Conservation (phyloP, 2,113 vertebrate species). For the Tricholaema leucomelas region DNA sequence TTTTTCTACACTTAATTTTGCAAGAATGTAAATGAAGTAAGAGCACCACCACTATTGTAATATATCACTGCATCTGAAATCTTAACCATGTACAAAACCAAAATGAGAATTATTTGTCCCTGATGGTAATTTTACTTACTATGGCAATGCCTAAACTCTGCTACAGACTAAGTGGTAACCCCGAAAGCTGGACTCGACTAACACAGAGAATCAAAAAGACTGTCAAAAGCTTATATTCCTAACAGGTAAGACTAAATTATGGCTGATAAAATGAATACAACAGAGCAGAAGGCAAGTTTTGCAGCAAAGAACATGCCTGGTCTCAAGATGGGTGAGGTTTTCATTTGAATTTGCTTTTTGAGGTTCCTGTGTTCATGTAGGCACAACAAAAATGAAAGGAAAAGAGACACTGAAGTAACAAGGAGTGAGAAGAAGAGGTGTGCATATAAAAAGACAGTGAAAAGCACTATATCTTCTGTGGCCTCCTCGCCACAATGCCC, state of each 20-base stretch:
- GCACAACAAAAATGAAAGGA: not conserved
- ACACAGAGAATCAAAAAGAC: not conserved
- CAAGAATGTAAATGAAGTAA: not conserved
- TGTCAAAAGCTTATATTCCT: not conserved
- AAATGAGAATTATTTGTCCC: not conserved
- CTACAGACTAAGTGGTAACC: not conserved
- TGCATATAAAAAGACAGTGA: not conserved
- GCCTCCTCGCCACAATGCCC: too few species aligned
- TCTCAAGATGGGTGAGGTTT: not conserved
- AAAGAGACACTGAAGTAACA: not conserved
- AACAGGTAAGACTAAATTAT: not conserved
- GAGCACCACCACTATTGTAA: not conserved
- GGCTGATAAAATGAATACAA: not conserved
- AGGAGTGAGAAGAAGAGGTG: not conserved
- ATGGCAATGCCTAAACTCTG: not conserved
- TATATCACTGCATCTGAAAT: not conserved
- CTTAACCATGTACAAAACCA: not conserved
- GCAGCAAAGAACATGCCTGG: not conserved
- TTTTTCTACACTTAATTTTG: not conserved
- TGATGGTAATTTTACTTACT: not conserved
- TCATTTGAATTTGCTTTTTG: not conserved
- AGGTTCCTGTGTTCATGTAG: not conserved
- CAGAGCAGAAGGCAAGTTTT: not conserved
- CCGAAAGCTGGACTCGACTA: not conserved
- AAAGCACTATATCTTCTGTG: too few species aligned